phyloP scores from a whole-genome alignment of 2,888 invertebrate species.

The Ariolimax columbianus region DNA sequence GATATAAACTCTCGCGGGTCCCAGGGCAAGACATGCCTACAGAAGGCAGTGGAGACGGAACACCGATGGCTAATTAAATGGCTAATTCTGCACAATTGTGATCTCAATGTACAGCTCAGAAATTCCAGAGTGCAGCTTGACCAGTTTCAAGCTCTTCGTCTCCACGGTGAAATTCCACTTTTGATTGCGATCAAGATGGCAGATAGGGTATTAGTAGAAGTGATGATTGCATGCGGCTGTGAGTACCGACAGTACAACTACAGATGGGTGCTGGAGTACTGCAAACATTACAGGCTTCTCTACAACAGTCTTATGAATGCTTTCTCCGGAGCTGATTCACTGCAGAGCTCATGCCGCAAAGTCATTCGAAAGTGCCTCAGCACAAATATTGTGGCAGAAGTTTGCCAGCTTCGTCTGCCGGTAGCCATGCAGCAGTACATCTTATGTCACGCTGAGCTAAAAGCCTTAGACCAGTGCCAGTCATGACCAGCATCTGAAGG shows the following conservation, averaged over 20 bases:
- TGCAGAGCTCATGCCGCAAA: slow-evolving; percentile 34
- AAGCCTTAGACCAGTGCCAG: slow-evolving; percentile 10
- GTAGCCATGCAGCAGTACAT: slow-evolving; percentile 43
- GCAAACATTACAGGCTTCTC: slow-evolving; percentile 31
- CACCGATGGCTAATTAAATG: slow-evolving; percentile 43
- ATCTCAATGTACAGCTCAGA: slow-evolving; percentile 24
- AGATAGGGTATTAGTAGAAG: slow-evolving; percentile 40
- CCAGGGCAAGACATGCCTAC: slow-evolving; percentile 37
- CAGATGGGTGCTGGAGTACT: slow-evolving; percentile 30
- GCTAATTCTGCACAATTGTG: slow-evolving; percentile 45
- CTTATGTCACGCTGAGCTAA: slow-evolving; percentile 50
- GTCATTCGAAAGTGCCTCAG: slow-evolving; percentile 34
- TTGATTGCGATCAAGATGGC: slow-evolving; percentile 38
- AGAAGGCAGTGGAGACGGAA: slow-evolving; percentile 37
- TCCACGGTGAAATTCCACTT: slow-evolving; percentile 23
- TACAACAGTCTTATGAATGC: slow-evolving; percentile 12
- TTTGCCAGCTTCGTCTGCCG: slow-evolving; percentile 27
- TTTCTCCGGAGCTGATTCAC: slow-evolving; percentile 23
- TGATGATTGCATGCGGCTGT: slow-evolving; percentile 47
- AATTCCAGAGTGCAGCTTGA: slow-evolving; percentile 16
- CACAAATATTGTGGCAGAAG: slow-evolving; percentile 41
- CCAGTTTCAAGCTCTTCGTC: neutral
- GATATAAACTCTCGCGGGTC: slow-evolving; percentile 30
- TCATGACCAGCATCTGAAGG: neutral
- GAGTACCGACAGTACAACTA: slow-evolving; percentile 37